Evolutionary conservation across 2,797 vertebrate genomes (phyloP).

Genomic region (Parauchenoglanis punctatus): DNA sequence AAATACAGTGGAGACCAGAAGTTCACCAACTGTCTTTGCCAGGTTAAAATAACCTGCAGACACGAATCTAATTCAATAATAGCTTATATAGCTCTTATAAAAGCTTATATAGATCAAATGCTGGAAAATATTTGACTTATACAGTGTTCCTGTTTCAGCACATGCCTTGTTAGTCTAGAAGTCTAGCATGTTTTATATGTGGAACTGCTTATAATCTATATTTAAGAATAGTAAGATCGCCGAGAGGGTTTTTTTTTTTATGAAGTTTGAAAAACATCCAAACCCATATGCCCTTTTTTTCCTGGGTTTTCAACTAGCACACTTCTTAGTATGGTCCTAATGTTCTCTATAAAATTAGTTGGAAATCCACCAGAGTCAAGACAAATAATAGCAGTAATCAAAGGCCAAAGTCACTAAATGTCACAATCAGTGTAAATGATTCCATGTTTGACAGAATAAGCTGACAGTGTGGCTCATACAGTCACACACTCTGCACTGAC

Average conservation of each 20-base stretch:
- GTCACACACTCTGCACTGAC: conserved; percentile 20
- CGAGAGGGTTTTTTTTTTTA: background rate
- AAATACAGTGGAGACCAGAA: conserved; percentile 21
- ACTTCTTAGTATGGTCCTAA: background rate
- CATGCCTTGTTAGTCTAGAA: background rate
- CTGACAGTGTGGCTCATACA: conserved; percentile 15
- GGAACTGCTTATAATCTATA: background rate
- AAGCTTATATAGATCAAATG: background rate
- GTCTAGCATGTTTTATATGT: background rate
- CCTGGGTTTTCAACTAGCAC: background rate
- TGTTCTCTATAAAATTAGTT: background rate
- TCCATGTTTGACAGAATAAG: conserved; percentile 26
- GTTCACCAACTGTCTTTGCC: conserved; percentile 28
- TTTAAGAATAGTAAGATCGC: background rate
- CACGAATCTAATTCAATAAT: conserved; percentile 8
- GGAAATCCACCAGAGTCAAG: background rate
- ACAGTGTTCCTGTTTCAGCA: background rate
- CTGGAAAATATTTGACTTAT: background rate
- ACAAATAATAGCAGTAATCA: conserved; percentile 7
- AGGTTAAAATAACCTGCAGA: conserved; percentile 13
- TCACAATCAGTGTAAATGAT: conserved; percentile 5
- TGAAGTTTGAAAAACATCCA: background rate
- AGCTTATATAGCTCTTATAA: background rate
- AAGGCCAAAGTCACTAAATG: conserved; percentile 3
- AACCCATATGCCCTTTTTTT: background rate